Conservation (phyloP, 2,113 vertebrate genomes). For the Anhinga anhinga region DNA sequence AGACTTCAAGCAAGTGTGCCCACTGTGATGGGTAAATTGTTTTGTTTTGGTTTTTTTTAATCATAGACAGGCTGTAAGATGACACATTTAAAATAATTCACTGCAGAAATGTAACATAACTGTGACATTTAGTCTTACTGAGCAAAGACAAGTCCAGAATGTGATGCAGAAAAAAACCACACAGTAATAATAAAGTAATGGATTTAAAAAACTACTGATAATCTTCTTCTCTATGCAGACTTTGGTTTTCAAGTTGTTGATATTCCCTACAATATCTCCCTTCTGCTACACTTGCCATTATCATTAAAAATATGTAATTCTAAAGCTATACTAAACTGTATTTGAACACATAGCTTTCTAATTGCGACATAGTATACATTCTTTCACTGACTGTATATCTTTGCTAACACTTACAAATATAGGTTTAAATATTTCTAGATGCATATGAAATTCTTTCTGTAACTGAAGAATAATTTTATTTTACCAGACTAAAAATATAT, state of each 20-base stretch:
- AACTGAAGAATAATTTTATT: background rate
- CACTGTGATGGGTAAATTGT: background rate
- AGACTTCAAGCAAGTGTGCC: background rate
- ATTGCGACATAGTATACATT: background rate
- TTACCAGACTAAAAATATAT: background rate
- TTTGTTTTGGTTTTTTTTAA: background rate
- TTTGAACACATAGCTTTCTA: background rate
- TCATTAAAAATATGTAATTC: background rate
- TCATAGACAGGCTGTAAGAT: background rate
- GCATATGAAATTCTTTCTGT: background rate
- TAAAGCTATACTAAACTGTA: background rate
- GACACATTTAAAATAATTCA: background rate
- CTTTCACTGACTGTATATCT: background rate
- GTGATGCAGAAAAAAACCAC: background rate
- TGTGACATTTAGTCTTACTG: background rate
- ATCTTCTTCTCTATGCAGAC: background rate
- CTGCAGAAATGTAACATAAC: background rate
- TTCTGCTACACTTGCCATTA: background rate
- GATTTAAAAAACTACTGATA: background rate
- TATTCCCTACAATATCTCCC: background rate
- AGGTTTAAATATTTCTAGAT: background rate
- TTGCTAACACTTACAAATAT: background rate
- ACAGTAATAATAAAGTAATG: background rate
- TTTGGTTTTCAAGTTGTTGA: background rate
- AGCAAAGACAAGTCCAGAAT: background rate